Base-by-base conservation (phyloP, 2,888 invertebrate genomes). In the Hypercompe scribonia region DNA sequence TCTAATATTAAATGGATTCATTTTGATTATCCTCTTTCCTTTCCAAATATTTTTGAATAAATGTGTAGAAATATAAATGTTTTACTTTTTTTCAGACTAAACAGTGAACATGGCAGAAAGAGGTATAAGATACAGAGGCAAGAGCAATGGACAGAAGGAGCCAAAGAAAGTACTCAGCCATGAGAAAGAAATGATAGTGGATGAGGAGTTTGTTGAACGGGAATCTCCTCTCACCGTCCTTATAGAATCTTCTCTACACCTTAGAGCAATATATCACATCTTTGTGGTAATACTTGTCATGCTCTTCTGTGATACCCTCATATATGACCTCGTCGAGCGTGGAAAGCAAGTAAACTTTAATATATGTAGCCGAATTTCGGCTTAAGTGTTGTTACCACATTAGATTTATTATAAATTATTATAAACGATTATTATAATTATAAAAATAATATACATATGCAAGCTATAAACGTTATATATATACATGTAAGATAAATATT, bases 211-310 rank as follows among this genome's bases (percentile, higher is more conserved):
- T 88, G 88, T 96, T n/a, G 89, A 96, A 13, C 96, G 98, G 78
- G 97, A 98, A 88, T 98, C 98, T 0, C 95, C 97, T n/a, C 94
- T 99, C 73, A 98, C 98, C 0, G 97, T 97, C 77, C 96, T 99
- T 34, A 96, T 98, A 83, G 96, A 97, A 87, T 96, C 97, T 69
- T 94, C 94, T 0, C 96, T 97, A 70, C 98, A 99, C 91, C 97
- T 99, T 85, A 96, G 97, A 84, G 97, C 98, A 5, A 97, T 99
- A 81, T 98, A 98, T 90, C 97, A 99, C 89, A 97, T 99, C 80
- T 98, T 98, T 91, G 96, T 97, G 67, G 97, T 97, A 31, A 97
- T 97, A 80, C 94, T 99, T 54, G 95, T 98, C 71, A 94, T 97
- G 54, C 94, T 98, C 78, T 96, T 98, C 70, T 92, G 98, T 73